Evolutionary conservation across 2,797 vertebrate genomes (phyloP).

Genomic region (Lagorchestes hirsutus): DNA sequence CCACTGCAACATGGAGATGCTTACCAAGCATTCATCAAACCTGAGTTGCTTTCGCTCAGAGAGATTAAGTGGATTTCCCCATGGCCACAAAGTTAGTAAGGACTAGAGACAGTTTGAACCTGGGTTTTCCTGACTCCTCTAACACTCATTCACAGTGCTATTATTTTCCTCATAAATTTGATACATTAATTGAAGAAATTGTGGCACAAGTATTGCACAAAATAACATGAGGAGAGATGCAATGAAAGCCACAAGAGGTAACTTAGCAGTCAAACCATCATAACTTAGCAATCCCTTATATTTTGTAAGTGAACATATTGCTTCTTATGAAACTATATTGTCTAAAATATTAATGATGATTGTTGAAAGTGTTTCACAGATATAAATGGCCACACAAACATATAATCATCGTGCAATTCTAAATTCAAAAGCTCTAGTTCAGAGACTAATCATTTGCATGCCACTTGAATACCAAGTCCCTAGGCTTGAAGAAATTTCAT

Average conservation of each 20-base stretch:
- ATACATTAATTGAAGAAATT: background rate
- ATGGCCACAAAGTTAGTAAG: background rate
- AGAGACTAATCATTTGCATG: background rate
- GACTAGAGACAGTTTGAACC: background rate
- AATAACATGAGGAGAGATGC: background rate
- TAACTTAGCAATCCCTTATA: background rate
- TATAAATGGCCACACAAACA: background rate
- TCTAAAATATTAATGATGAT: conserved; percentile 39
- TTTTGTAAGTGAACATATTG: background rate
- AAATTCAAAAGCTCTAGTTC: background rate
- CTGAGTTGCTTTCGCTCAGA: background rate
- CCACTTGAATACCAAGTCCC: background rate
- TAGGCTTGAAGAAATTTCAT: background rate
- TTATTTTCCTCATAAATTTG: background rate
- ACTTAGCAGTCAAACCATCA: conserved; percentile 9
- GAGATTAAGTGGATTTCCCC: background rate
- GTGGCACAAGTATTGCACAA: background rate
- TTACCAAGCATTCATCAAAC: background rate
- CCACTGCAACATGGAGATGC: too few species aligned
- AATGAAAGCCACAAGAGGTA: background rate
- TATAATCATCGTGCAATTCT: background rate
- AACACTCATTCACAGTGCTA: background rate
- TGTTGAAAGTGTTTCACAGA: background rate
- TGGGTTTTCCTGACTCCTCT: background rate
- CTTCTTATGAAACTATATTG: background rate